Base-by-base conservation (phyloP, 2,797 vertebrate genomes). In the Diplodus sargus region DNA sequence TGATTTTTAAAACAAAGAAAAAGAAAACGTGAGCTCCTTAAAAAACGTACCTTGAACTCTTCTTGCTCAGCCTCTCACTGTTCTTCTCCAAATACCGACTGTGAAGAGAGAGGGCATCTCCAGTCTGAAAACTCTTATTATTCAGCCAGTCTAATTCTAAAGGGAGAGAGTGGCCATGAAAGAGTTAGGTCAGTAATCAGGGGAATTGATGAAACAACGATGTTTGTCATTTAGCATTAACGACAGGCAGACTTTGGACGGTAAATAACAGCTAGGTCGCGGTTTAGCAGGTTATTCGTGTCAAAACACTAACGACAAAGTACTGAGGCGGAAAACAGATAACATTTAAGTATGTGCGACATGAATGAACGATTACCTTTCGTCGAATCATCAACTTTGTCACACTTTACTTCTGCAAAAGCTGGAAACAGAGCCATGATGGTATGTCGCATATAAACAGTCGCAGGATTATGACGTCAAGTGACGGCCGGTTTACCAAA, bases 81-180 rank as follows among this genome's bases (percentile, higher is more conserved):
- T 85, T 25, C 63, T 93, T 51, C 56, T 94, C 93, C 76, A 93
- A 72, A 15, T 91, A 79, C 0, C 85, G 94, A 49, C 89, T 94
- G 74, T 97, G 96, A 76, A 96, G 91, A n/a, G 94, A 89, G 0
- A 97, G 74, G 0, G 96, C 92, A 45, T 95, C 94, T 65, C 92
- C 90, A 0, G 92, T 89, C 78, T 93, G 92, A 87, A 98, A 99
- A 89, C 98, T 99, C 65, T 93, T 95, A 85, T 99, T 99, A 61
- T 78, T 97, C 70, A 99, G 94, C 98, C 95, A 96, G 74, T 95
- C 96, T 62, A 97, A 86, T n/a, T 95, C 97, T 97, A 88, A 60
- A 86, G 82, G 51, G 4, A 77, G 8, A 69, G 16, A 65, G 11
- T 16, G 15, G 4, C 49, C 87, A n/a, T 51, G 49, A 47, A 57